These are phyloP conservation scores for Leucoraja erinaceus DNA, from an alignment of 2,113 vertebrate genomes.

Conservation along the genomic window DNA sequence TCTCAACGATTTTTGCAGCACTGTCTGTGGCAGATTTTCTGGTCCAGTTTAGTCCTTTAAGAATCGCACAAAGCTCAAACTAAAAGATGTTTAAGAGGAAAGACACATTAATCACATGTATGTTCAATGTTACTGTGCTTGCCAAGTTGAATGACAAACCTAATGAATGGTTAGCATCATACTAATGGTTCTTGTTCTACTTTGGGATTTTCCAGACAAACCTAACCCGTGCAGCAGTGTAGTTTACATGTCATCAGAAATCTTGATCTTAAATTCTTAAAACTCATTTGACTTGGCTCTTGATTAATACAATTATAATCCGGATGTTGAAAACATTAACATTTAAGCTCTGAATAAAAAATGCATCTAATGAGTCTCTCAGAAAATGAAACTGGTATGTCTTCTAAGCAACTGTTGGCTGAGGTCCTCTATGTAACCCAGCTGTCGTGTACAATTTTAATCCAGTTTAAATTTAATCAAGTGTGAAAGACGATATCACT, in stretches of 20 bases:
- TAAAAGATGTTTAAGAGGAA: neutral
- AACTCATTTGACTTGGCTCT: neutral
- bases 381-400: neutral
- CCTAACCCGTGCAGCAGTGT: neutral
- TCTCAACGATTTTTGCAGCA: neutral
- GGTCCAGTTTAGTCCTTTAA: neutral
- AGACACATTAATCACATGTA: too few relatives aligned
- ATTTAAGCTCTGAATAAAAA: neutral
- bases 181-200: neutral
- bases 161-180: neutral
- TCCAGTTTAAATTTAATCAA: neutral
- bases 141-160: neutral
- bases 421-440: neutral
- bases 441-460: neutral
- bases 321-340: neutral
- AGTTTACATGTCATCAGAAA: neutral
- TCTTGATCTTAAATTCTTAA: neutral
- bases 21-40: neutral
- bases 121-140: neutral
- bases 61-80: neutral
- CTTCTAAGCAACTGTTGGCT: neutral
- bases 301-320: neutral
- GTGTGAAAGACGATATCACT: neutral
- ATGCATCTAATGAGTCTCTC: neutral
- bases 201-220: neutral